A percentile compares a stretch with the other conserved stretches of the same genome.
Conservation (phyloP, 2,797 vertebrate genomes). For the Anguilla pacifica region DNA sequence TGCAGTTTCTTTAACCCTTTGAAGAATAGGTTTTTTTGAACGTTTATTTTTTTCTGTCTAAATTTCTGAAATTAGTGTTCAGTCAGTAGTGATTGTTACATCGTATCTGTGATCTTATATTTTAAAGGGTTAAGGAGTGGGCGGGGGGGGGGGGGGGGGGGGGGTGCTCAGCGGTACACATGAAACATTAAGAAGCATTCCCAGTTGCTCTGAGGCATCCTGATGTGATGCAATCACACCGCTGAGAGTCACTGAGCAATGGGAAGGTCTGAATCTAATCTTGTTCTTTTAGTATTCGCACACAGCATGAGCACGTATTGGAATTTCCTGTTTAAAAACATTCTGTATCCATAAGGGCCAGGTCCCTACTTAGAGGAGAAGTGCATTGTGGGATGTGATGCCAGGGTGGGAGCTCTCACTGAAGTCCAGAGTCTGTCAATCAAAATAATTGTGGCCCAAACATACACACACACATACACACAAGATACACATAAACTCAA, state of each 20-base stretch:
- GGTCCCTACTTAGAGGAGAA: not conserved
- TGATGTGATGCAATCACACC: not conserved
- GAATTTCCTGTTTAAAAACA: slow-evolving; percentile 5
- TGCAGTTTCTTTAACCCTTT: too few species aligned
- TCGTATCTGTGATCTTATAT: too few species aligned
- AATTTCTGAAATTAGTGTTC: too few species aligned
- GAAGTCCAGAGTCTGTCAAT: not conserved
- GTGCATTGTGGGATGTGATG: not conserved
- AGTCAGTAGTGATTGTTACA: too few species aligned
- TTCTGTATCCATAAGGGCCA: not conserved
- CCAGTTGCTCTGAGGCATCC: not conserved
- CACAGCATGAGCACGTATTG: not conserved
- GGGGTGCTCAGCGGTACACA: not conserved
- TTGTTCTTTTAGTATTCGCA: not conserved
- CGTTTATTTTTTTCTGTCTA: too few species aligned
- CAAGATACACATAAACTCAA: too few species aligned
- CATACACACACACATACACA: not conserved
- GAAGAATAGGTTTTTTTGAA: too few species aligned
- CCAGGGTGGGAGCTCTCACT: not conserved
- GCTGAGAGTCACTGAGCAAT: not conserved
- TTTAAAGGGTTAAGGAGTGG: too few species aligned
- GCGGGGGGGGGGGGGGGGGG: not conserved
- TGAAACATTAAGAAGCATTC: not conserved
- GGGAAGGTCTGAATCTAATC: not conserved
- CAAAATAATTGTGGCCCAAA: not conserved